These are phyloP conservation scores for Plebejus melissa DNA, from an alignment of 2,888 invertebrate genomes.

Conservation along the genomic window DNA sequence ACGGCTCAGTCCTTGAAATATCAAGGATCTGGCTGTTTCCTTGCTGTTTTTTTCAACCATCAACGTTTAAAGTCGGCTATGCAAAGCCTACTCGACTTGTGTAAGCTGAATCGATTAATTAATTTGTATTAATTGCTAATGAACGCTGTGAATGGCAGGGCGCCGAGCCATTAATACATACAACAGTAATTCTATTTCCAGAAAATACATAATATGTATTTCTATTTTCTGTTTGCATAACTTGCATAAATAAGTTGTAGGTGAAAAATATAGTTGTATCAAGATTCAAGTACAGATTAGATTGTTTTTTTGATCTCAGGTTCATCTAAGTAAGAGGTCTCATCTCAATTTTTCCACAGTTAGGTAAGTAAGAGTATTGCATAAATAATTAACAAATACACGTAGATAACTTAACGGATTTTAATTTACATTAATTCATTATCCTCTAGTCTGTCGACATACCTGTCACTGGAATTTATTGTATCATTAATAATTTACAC, in stretches of 20 bases:
- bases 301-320: too few species aligned
- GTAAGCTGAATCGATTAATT: conserved; percentile 39
- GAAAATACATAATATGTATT: background rate
- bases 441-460: too few species aligned
- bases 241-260: background rate
- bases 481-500: too few species aligned
- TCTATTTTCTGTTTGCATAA: background rate
- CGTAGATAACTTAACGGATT: too few species aligned
- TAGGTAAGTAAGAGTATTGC: too few species aligned
- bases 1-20: background rate
- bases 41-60: background rate
- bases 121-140: conserved; percentile 42
- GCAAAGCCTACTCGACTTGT: conserved; percentile 31
- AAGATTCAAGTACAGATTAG: too few species aligned
- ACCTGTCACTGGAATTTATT: too few species aligned
- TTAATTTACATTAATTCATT: too few species aligned
- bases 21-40: background rate
- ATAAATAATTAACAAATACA: too few species aligned
- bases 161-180: conserved; percentile 22
- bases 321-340: too few species aligned
- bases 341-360: too few species aligned
- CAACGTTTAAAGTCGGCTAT: conserved; percentile 27
- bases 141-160: conserved; percentile 35
- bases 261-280: background rate
- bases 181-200: background rate